Evolutionary conservation across 1,140 invertebrate species (phyloP).

Genomic region (Drosophila lacertosa): DNA sequence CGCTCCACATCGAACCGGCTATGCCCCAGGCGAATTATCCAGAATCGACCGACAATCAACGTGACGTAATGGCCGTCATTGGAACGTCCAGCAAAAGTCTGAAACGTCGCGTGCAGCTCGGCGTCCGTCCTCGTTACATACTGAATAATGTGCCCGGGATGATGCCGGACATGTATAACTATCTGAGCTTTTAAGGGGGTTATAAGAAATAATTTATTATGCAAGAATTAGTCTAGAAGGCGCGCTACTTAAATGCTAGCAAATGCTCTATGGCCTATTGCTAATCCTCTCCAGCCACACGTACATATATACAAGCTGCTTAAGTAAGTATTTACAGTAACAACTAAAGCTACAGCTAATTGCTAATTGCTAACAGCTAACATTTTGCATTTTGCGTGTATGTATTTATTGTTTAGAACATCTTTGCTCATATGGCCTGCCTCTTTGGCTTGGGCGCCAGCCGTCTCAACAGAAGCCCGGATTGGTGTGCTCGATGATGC

Average conservation of each 20-base stretch:
- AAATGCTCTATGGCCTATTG: slow-evolving; percentile 57
- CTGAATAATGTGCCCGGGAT: slow-evolving; percentile 28
- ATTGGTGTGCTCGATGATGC: slow-evolving; percentile 97
- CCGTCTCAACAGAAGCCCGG: slow-evolving; percentile 91
- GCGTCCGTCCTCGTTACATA: slow-evolving; percentile 30
- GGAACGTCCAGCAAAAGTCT: neutral
- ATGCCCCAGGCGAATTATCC: neutral
- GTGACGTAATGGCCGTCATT: slow-evolving; percentile 28
- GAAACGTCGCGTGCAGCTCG: neutral
- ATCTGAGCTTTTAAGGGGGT: slow-evolving; percentile 18
- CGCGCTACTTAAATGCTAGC: slow-evolving; percentile 55
- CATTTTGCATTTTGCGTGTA: slow-evolving; percentile 35
- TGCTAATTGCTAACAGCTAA: slow-evolving; percentile 20
- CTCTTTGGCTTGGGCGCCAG: slow-evolving; percentile 63
- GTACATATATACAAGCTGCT: slow-evolving; percentile 24
- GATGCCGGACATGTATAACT: slow-evolving; percentile 23
- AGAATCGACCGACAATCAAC: too few relatives aligned
- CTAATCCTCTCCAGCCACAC: slow-evolving; percentile 51
- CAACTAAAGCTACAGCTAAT: slow-evolving; percentile 18
- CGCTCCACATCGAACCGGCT: slow-evolving; percentile 19
- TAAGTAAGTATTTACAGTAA: slow-evolving; percentile 58
- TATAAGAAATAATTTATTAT: slow-evolving; percentile 73
- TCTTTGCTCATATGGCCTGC: slow-evolving; percentile 75
- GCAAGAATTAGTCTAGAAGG: slow-evolving; percentile 72
- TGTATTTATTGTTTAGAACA: slow-evolving; percentile 50